These are phyloP conservation scores for Xerus rutilus DNA, from an alignment of 2,797 vertebrate species.

Conservation along the genomic window DNA sequence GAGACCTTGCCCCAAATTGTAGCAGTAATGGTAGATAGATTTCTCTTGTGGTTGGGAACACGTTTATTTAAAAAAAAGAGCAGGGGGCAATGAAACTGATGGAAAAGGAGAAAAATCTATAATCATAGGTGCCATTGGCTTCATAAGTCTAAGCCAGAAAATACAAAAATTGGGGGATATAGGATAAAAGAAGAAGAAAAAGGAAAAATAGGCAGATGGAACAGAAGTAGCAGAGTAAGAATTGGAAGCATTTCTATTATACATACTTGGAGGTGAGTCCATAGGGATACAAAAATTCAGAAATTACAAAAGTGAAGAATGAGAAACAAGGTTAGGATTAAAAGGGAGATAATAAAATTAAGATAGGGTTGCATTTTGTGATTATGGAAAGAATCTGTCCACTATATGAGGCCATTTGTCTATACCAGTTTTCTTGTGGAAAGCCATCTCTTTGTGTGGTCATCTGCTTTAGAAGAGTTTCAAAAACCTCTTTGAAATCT, in stretches of 20 bases:
- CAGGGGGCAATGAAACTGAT: not conserved
- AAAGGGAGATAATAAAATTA: not conserved
- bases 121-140: not conserved
- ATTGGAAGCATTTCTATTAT: not conserved
- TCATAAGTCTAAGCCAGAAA: not conserved
- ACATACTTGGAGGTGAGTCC: not conserved
- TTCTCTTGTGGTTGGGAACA: not conserved
- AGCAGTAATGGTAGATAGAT: not conserved
- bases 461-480: conserved; percentile 10
- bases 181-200: not conserved
- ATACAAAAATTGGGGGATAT: not conserved
- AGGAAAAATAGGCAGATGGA: not conserved
- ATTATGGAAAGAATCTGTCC: not conserved
- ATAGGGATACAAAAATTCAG: not conserved
- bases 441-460: not conserved
- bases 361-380: not conserved
- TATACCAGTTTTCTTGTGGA: not conserved
- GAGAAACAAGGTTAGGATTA: not conserved
- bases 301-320: conserved; percentile 4
- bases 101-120: not conserved
- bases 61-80: not conserved
- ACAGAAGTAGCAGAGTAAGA: not conserved
- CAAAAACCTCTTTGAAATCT: not conserved
- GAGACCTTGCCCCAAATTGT: not conserved
- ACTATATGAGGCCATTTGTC: not conserved